phyloP scores from a whole-genome alignment of 2,888 invertebrate genomes.

The Tipula confusa region DNA sequence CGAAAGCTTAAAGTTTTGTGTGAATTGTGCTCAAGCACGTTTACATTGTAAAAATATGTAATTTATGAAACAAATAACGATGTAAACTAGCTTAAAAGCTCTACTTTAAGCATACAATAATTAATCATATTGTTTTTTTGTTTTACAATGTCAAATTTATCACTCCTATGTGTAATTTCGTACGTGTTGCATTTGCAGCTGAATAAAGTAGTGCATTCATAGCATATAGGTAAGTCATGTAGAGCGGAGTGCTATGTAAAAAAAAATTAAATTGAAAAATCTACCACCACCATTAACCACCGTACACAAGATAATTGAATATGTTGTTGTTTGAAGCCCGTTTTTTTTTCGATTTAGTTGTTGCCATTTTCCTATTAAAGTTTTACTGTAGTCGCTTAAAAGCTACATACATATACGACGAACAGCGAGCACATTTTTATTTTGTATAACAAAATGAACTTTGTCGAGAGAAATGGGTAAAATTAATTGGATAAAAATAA shows the following conservation, averaged over 20 bases:
- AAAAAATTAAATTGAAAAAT: not conserved
- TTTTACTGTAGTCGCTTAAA: not conserved
- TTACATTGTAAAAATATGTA: not conserved
- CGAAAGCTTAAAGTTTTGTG: not conserved
- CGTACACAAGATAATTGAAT: not conserved
- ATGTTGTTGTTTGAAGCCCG: not conserved
- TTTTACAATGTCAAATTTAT: not conserved
- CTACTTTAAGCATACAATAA: not conserved
- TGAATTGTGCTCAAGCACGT: not conserved
- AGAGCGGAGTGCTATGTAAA: not conserved
- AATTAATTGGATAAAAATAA: conserved; percentile 20
- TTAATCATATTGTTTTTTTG: not conserved
- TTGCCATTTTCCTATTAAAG: not conserved
- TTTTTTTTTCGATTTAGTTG: not conserved
- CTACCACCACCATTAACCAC: not conserved
- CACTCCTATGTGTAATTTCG: not conserved
- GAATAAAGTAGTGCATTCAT: not conserved
- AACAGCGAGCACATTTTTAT: not conserved
- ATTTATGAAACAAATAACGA: not conserved
- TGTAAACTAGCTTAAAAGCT: not conserved
- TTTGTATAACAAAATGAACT: not conserved
- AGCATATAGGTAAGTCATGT: not conserved
- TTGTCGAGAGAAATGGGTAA: not conserved
- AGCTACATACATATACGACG: not conserved
- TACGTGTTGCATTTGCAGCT: not conserved